Evolutionary conservation across 2,797 vertebrate species (phyloP), one percentile per base, ranked within the genome.

Genomic region (Malurus splendens): DNA sequence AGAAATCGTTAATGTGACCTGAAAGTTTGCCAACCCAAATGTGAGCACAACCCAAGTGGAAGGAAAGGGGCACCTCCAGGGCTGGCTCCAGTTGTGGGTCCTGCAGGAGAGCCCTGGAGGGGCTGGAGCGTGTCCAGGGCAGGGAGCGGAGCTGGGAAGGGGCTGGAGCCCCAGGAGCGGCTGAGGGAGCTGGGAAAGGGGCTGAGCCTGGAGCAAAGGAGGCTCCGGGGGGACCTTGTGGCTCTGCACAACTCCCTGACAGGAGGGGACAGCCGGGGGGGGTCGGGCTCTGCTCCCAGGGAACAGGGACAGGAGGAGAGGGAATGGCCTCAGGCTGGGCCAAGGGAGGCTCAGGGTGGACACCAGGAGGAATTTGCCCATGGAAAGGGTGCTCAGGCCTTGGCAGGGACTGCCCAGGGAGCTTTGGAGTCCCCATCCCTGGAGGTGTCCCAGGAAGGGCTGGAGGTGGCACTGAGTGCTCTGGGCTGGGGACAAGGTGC

Each of bases 11-110:
- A 33, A 3, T 45, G 73, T 20, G 41, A 52, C 52, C 23, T 2
- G 0, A 10, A 24, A 15, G 12, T 55, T 51, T 36, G 6, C 47
- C 13, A 10, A 14, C 9, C 41, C 36, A 27, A 42, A n/a, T 0
- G 1, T 12, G n/a, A 84, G 38, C 11, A 5, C 3, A 16, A 14
- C 27, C 0, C 0, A 44, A 71, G 71, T 1, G 30, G 30, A 10
- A 23, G 62, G 48, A 66, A 39, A 44, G 51, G 51, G 57, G 59
- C 51, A 71, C 3, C 19, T 57, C 4, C 0, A 32, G 57, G n/a
- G 24, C 82, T 86, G 66, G 7, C 32, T 0, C 32, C 66, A 64
- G 51, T 13, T 32, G 1, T 77, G 65, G 12, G 3, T 5, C 12
- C 56, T 76, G 48, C 56, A 52, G 30, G 33, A 75, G 47, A 62